A percentile compares a stretch with the other conserved stretches of the same genome.
phyloP scores from a whole-genome alignment of 1,140 invertebrate species.

The Neelides sp. region DNA sequence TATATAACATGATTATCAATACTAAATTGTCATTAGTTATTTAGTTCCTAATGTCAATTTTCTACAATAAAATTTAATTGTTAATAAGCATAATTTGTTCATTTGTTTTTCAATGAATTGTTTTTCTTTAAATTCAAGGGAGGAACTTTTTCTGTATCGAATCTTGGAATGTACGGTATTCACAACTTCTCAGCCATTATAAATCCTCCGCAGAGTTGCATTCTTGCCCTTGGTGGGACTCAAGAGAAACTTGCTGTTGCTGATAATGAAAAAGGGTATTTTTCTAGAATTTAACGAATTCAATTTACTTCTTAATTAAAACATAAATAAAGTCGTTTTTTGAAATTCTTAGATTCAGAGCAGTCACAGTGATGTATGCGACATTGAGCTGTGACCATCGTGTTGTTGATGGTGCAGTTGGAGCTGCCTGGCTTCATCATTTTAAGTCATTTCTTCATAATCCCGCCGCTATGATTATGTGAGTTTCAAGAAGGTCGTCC shows the following conservation, averaged over 20 bases:
- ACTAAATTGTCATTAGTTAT: no score
- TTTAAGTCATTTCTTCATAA: slow-evolving; percentile 51
- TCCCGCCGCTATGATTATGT: slow-evolving; percentile 53
- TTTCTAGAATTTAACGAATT: not conserved
- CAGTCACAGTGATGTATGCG: slow-evolving; percentile 47
- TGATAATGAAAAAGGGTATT: slow-evolving; percentile 37
- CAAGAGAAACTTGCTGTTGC: slow-evolving; percentile 42
- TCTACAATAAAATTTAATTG: no score
- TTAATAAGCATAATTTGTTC: no score
- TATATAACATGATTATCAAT: no score
- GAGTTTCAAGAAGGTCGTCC: slow-evolving; percentile 23
- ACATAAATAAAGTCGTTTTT: slow-evolving; percentile 4
- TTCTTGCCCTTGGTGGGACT: slow-evolving; percentile 50
- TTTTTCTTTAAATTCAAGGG: no score
- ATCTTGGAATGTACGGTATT: slow-evolving; percentile 96
- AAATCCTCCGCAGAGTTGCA: slow-evolving; percentile 57
- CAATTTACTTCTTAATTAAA: slow-evolving; percentile 1
- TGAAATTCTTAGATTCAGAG: slow-evolving; percentile 38
- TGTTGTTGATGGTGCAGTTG: slow-evolving; percentile 60
- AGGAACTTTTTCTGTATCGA: slow-evolving; percentile 75
- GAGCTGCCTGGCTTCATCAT: slow-evolving; percentile 52
- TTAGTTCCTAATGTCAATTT: no score
- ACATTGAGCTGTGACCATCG: slow-evolving; percentile 58
- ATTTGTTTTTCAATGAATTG: no score
- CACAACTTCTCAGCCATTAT: slow-evolving; percentile 54